Percentiles rank a stretch among this genome's conserved stretches.
phyloP scores from a whole-genome alignment of 30 jellyfish, hydroid and myxozoan species.

The Pseudorhiza aurosa region DNA sequence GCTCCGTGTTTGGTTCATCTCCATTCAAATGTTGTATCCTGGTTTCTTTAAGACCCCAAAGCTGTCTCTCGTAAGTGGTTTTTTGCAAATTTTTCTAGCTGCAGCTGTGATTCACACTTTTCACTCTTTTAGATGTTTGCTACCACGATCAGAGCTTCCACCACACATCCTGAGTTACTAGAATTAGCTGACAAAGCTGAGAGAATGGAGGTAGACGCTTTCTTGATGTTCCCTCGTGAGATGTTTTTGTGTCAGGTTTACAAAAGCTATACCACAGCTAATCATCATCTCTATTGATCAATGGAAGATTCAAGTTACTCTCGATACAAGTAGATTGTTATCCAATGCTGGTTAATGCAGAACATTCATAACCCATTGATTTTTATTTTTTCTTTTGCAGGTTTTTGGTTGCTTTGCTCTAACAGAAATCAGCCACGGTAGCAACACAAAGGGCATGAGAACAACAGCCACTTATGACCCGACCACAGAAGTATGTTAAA shows the following conservation, averaged over 20 bases:
- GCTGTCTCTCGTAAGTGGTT: no score
- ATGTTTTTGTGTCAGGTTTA: no score
- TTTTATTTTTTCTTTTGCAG: constrained; percentile 47
- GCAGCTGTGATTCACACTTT: no score
- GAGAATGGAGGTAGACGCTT: constrained; percentile 87
- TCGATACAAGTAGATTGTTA: not conserved
- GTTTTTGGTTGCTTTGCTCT: constrained; percentile 90
- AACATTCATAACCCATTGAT: not conserved
- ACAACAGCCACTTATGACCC: constrained; percentile 97
- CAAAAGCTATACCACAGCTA: no score
- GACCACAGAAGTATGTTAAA: constrained; percentile 61
- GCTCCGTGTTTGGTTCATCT: no score
- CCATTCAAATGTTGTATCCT: no score
- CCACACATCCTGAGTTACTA: constrained; percentile 39
- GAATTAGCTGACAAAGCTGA: constrained; percentile 86
- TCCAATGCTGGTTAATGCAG: no score
- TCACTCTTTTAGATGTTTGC: constrained; percentile 61
- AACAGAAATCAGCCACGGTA: constrained; percentile 94
- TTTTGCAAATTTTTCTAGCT: no score
- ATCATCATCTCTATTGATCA: not conserved
- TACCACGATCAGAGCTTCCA: constrained; percentile 51
- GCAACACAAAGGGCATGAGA: constrained; percentile 95
- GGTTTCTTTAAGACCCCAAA: no score
- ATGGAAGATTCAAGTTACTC: not conserved
- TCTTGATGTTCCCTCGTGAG: no score